phyloP scores from a whole-genome alignment of 2,797 vertebrate species.

The Ctenopoma multispine region DNA sequence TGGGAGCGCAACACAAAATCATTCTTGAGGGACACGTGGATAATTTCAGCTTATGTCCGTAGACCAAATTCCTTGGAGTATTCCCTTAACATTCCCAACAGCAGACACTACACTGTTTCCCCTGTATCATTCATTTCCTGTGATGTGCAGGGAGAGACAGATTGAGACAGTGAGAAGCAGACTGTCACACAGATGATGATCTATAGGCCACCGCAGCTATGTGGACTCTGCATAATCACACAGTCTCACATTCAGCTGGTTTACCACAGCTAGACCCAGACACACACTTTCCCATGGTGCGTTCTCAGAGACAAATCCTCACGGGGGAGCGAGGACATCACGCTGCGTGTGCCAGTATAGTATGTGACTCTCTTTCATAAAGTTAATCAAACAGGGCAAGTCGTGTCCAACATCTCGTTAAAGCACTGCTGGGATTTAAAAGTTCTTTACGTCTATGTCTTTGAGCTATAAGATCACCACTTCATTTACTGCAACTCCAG shows the following conservation, averaged over 20 bases:
- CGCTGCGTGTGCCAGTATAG: constrained; percentile 18
- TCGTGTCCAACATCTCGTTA: constrained; percentile 9
- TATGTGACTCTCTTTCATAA: constrained; percentile 22
- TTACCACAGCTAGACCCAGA: constrained; percentile 54
- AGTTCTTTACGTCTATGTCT: too few species aligned
- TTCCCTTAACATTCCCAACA: constrained; percentile 25
- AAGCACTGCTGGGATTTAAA: neutral
- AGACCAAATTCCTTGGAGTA: constrained; percentile 29
- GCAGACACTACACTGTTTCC: constrained; percentile 12
- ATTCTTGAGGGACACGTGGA: constrained; percentile 32
- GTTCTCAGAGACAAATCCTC: constrained; percentile 25
- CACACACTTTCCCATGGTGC: constrained; percentile 64
- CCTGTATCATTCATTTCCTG: constrained; percentile 20
- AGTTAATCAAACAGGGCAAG: constrained; percentile 26
- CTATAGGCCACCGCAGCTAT: constrained; percentile 59
- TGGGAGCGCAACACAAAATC: neutral
- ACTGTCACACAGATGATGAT: constrained; percentile 53
- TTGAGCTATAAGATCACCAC: too few species aligned
- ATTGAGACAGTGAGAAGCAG: constrained; percentile 31
- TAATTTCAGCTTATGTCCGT: constrained; percentile 26
- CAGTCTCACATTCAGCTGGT: constrained; percentile 50
- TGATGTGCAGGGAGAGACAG: constrained; percentile 35
- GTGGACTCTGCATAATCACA: constrained; percentile 53
- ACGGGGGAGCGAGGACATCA: neutral
- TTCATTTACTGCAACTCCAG: too few species aligned